Evolutionary conservation across 2,888 invertebrate genomes (phyloP).

Genomic region (Sthenelais limicola): DNA sequence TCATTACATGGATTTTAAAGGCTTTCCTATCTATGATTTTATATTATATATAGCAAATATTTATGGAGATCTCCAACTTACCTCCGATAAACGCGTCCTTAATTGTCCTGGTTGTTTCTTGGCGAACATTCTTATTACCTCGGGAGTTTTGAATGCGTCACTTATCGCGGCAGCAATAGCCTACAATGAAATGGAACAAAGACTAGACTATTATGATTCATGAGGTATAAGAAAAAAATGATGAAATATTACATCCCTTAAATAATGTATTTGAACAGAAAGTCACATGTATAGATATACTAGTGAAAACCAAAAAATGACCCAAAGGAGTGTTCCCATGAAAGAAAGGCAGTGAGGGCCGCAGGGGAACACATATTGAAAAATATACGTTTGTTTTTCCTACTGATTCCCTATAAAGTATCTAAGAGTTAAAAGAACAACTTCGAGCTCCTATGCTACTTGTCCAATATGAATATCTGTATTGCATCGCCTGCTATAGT

Average conservation of each 20-base stretch:
- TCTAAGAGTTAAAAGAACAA: too few relatives aligned
- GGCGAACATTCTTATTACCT: slow-evolving; percentile 82
- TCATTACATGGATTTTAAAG: too few relatives aligned
- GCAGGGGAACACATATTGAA: too few relatives aligned
- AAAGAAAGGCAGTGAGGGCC: too few relatives aligned
- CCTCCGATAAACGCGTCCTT: slow-evolving; percentile 76
- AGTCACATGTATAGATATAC: too few relatives aligned
- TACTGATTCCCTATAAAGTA: too few relatives aligned
- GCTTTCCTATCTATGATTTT: too few relatives aligned
- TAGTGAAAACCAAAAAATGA: not conserved
- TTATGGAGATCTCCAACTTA: slow-evolving; percentile 60
- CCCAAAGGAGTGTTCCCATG: too few relatives aligned
- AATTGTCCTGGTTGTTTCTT: slow-evolving; percentile 80
- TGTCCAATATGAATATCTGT: too few relatives aligned
- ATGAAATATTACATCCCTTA: not conserved
- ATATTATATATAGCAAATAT: not conserved
- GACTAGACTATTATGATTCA: not conserved
- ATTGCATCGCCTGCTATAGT: too few relatives aligned
- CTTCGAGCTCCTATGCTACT: too few relatives aligned
- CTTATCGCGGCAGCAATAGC: slow-evolving; percentile 83
- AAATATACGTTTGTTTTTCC: too few relatives aligned
- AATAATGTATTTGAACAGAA: not conserved
- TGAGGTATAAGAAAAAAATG: slow-evolving; percentile 3
- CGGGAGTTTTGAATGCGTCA: slow-evolving; percentile 83
- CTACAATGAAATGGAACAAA: slow-evolving; percentile 67